Evolutionary conservation across 92 coral and sea anemone genomes (phyloP), one percentile per base, ranked within the genome.

Genomic region (Zoanthus sansibaricus): DNA sequence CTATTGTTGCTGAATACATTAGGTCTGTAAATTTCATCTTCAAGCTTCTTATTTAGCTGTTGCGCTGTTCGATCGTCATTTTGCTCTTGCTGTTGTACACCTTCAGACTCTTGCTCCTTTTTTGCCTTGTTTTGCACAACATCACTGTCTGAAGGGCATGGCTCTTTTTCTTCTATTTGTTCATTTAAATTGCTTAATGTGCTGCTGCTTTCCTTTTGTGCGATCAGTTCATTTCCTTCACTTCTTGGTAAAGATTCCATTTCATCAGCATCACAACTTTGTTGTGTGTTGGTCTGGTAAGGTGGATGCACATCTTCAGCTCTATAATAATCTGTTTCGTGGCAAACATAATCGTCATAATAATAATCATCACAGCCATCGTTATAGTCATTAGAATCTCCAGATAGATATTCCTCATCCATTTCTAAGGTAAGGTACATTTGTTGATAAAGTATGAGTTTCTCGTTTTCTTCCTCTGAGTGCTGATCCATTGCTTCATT

Each of bases 351-450:
- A 20, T 80, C 74, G 15, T 52, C 52, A 3, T 49, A 45, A 51
- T 16, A 0, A 49, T 46, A 46, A 55, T 37, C 42, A 37, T 37
- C 42, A 76, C 64, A 52, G 4, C 42, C 42, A 69, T 37, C 31
- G 44, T 66, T 10, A 79, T 52, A 11, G 32, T 13, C 44, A n/a
- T 71, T 15, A 48, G 33, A 1, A 37, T 55, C 55, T 5, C 54
- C 70, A 33, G 9, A 30, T 25, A 59, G 8, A 54, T 20, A 71
- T n/a, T 83, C 71, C 2, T 4, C 12, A 17, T 78, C 87, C 77
- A 71, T 71, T 74, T 83, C 87, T 67, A 71, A 74, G 14, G 79
- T 51, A 54, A 83, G 87, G 67, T 83, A 83, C 16, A 54, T 68
- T 9, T 83, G 52, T 72, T 83, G 79, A 74, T 83, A 83, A 37